A percentile compares a stretch with the other conserved stretches of the same genome.
phyloP scores from a whole-genome alignment of 92 coral and sea anemone species.

The Parazoanthus atlanticus region DNA sequence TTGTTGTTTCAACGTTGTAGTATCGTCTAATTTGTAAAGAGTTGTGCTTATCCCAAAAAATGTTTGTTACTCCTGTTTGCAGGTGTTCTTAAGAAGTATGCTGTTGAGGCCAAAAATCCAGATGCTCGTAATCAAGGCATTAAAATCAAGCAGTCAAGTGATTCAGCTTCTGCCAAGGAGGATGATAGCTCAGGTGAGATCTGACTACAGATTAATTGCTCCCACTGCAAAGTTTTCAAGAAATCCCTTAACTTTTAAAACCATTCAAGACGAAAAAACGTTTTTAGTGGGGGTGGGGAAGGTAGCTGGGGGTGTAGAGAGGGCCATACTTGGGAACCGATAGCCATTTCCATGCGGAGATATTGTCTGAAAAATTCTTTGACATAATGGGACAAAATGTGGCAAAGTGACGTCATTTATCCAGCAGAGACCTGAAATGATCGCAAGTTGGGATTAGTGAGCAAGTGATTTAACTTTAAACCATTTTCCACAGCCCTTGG shows the following conservation, averaged over 20 bases:
- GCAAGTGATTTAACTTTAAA: not conserved
- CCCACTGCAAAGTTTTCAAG: not conserved
- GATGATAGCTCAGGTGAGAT: conserved; percentile 14
- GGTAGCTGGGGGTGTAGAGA: not conserved
- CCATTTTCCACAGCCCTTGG: conserved; percentile 52
- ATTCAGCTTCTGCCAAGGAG: conserved; percentile 34
- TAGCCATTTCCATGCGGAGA: too few relatives aligned
- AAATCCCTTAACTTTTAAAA: not conserved
- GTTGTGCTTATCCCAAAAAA: not conserved
- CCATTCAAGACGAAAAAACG: not conserved
- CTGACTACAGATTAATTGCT: not conserved
- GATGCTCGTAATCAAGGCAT: conserved; percentile 20
- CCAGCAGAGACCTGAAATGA: not conserved
- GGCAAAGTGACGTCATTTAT: too few relatives aligned
- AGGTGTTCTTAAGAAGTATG: conserved; percentile 65
- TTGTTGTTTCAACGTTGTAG: not conserved
- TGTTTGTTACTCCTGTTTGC: not conserved
- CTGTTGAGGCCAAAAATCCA: conserved; percentile 43
- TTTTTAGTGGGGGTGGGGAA: not conserved
- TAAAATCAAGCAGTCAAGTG: conserved; percentile 50
- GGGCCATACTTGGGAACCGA: too few relatives aligned
- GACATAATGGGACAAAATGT: too few relatives aligned
- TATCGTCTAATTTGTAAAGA: not conserved
- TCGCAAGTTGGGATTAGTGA: not conserved
- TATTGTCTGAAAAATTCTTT: too few relatives aligned